Base-by-base conservation (phyloP, 2,888 invertebrate genomes). In the Mylabris sibirica region DNA sequence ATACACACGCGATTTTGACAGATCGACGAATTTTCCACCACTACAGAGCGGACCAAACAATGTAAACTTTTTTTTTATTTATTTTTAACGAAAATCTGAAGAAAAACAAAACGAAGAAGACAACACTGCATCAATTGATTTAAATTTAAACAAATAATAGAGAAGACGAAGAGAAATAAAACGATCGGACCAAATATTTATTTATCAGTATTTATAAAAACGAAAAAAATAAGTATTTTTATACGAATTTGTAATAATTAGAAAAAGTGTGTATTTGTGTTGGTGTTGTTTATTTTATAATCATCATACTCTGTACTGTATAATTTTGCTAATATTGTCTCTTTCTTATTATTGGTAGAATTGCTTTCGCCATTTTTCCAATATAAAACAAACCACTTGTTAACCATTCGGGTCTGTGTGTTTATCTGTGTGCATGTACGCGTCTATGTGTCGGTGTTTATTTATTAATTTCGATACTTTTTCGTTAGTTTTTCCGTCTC, bases 361-460 rank as follows among this genome's bases (percentile, higher is more conserved):
- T 77, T 75, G 57, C 57, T 79, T 76, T 81, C 83, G 84, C 83
- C 84, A 84, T 84, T 81, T 83, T 82, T 57, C 57, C 12, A 57
- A 57, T 57, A 57, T 57, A 57, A 57, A 81, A 75, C 79, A 82
- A 84, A 84, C 85, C 85, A 84, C 85, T 85, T 85, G 85, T 84
- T 84, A 85, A 83, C 84, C 57, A 14, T 22, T 57, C 24, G 44
- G 17, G 44, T 66, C 75, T 77, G 77, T 35, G 35, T 41, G 35
- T 35, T 9, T 35, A 35, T 35, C 4, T 41, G 14, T 41, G 14
- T 41, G 14, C 8, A 75, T 78, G 79, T 79, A 6, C 30, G 30
- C 30, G 30, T 30, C 4, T 30, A 30, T 30, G 30, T 30, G 30
- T 30, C 30, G 30, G 30, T 30, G 80, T 79, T 78, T 79, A 79